Percentiles rank a stretch among this genome's conserved stretches.
These are phyloP conservation scores for Hymenochirus boettgeri DNA, from an alignment of 2,113 vertebrate genomes.

Conservation along the genomic window DNA sequence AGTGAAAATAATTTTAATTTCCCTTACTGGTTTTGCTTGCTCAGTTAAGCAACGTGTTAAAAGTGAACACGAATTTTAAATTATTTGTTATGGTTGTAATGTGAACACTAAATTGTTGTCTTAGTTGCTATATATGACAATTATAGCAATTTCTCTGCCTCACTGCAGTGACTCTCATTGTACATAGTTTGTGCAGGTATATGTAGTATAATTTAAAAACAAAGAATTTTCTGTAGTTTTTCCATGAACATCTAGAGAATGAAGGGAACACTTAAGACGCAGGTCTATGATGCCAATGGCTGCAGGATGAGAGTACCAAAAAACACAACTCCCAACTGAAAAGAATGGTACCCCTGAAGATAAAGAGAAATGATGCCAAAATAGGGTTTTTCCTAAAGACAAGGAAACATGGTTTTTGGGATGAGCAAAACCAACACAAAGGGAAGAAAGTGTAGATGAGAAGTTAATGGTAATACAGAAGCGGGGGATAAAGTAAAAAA, in stretches of 20 bases:
- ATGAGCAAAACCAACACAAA: background rate
- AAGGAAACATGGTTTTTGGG: background rate
- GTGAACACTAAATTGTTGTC: too few relatives aligned
- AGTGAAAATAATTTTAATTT: too few relatives aligned
- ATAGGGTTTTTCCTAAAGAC: background rate
- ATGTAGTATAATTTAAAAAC: too few relatives aligned
- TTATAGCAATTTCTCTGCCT: too few relatives aligned
- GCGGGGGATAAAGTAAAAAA: background rate
- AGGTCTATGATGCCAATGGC: slow-evolving; percentile 94
- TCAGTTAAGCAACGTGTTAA: too few relatives aligned
- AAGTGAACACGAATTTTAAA: too few relatives aligned
- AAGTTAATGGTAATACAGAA: background rate
- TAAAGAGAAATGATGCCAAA: background rate
- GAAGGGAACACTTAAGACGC: slow-evolving; percentile 90
- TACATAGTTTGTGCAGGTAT: too few relatives aligned
- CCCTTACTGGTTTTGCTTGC: too few relatives aligned
- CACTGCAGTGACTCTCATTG: too few relatives aligned
- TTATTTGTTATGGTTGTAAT: too few relatives aligned
- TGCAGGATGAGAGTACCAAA: slow-evolving; percentile 60
- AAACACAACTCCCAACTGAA: background rate
- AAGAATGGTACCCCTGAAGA: background rate
- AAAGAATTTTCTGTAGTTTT: slow-evolving; percentile 68
- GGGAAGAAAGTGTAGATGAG: background rate
- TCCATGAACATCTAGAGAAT: slow-evolving; percentile 82
- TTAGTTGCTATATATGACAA: too few relatives aligned